Evolutionary conservation across 1,140 invertebrate species (phyloP), one percentile per base, ranked within the genome.

Genomic region (Portunus trituberculatus): DNA sequence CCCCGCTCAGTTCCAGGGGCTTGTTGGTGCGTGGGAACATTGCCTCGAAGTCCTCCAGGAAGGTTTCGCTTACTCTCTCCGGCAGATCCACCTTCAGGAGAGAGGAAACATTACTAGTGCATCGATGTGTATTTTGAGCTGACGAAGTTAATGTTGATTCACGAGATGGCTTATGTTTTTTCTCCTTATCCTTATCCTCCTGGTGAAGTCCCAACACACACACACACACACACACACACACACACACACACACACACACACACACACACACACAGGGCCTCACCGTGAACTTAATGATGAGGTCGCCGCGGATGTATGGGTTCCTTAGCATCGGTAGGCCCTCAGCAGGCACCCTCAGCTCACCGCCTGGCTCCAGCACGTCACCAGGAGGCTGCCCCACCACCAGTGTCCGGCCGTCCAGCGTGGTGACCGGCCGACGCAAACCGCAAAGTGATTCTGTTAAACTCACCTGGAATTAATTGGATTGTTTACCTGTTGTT

Each of bases 211-310:
- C 10, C 52, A 2, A 59, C 52, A 59, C 8, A 84, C 83, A 84
- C 83, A 84, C 83, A 84, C 83, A 84, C 83, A 84, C 83, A 84
- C 83, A 84, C 83, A 84, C 83, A 84, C 83, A 52, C 92, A 48
- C 31, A 48, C 92, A 28, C 28, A 48, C 45, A 29, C 32, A 39
- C 76, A 94, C 32, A 89, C 48, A 59, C 84, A 94, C 48, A 94
- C 46, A 59, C 8, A 89, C 83, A 94, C 83, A 52, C 8, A 52
- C 86, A 25, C 4, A 87, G 14, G 39, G 86, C 91, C 97, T 97
- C n/a, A 99, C 98, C 96, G 98, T 97, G 97, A 99, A 99, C 96
- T 98, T 98, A 91, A 99, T 98, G 96, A 98, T 98, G n/a, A 99
- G 97, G 97, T 98, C 98, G 52, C 99, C 99, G 96, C 98, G 98